Base-by-base conservation (phyloP, 2,113 vertebrate species). In the Bettongia penicillata region DNA sequence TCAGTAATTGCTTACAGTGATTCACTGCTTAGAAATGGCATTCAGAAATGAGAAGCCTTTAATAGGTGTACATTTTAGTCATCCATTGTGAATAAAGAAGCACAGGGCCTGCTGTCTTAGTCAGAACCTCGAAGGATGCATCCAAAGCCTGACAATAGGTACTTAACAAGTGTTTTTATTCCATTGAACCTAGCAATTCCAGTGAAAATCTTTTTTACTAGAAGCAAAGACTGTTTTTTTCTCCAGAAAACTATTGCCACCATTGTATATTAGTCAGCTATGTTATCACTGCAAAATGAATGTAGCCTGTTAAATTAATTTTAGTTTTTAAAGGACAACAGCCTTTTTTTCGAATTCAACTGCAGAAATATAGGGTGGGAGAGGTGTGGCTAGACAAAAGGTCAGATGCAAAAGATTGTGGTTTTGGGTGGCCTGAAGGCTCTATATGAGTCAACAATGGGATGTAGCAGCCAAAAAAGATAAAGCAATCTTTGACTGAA, bases 291-390 rank as follows among this genome's bases (percentile, higher is more conserved):
- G 19, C 16, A n/a, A 84, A 84, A 43, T 93, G 89, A 94, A 94
- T 89, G 55, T 49, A 77, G 55, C 55, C 84, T 0, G 93, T 22
- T 96, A 61, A 52, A 55, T 84, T 84, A 43, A 84, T 84, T 84
- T 43, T 84, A 43, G n/a, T 84, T 84, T 84, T 84, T 84, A 93
- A 95, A 94, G 68, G 91, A 92, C 91, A 91, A 92, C 19, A 84
- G 16, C 94, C 94, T 97, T 95, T 47, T 95, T 95, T 96, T 96
- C 97, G 98, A 98, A 98, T 97, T 97, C 96, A 50, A 51, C 68
- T 84, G 68, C 19, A 84, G 68, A 84, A 43, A 84, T 84, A 84
- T 2, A 43, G 68, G 68, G 68, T 84, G 68, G 68, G 68, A 22
- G 68, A 84, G n/a, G 68, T 84, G 19, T 43, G 19, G n/a, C n/a